Base-by-base conservation (phyloP, 2,797 vertebrate genomes). In the Danio jaintianensis region DNA sequence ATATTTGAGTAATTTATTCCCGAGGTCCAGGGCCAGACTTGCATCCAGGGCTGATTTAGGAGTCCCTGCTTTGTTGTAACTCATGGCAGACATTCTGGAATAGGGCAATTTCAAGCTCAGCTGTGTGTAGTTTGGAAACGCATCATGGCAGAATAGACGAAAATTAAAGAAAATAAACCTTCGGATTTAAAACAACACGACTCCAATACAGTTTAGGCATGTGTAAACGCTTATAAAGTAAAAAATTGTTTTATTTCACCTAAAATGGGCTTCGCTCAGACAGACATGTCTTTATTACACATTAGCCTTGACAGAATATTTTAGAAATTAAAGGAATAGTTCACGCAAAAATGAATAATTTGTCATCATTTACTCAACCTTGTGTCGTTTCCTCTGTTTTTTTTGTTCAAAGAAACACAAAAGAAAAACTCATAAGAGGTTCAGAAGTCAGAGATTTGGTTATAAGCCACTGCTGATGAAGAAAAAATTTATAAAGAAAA, bases 51-150 rank as follows among this genome's bases (percentile, higher is more conserved):
- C 56, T 81, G 78, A 86, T 87, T 87, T 84, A 86, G 48, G 84
- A 74, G 72, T 85, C 86, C 83, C 86, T 56, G 38, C 72, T 78
- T 82, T 72, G 78, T 79, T 75, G 69, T 87, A 84, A 87, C 77
- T 85, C 84, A 84, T 59, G 56, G 58, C 61, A 69, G 80, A 82
- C 83, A 84, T 82, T 62, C 55, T 66, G 64, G 80, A 80, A 62
- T 67, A 78, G 66, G 72, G 75, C 75, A 81, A 56, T 80, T 76
- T 67, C 50, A 62, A 56, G 10, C 77, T 84, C 85, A 84, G 81
- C 75, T 79, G 81, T 61, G 78, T 78, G 75, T 79, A 81, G 82
- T 81, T 79, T 83, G 81, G 85, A 81, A 83, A 69, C 62, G 40
- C 67, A 83, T 74, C 18, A 52, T 73, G 80, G 78, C 59, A 56